phyloP scores from a whole-genome alignment of 2,113 vertebrate species.

The Ahaetulla prasina region DNA sequence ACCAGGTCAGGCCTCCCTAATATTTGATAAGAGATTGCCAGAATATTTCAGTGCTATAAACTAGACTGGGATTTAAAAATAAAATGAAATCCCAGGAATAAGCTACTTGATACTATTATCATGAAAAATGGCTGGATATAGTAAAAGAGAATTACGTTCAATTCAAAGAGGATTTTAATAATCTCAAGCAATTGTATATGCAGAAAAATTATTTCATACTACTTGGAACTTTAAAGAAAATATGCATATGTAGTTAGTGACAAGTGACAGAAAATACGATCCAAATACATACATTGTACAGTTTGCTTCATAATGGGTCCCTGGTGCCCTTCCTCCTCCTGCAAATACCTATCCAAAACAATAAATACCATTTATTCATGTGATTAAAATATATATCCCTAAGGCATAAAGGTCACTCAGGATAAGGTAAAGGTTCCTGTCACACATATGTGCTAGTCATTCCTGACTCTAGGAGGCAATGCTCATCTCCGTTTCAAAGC shows the following conservation, averaged over 20 bases:
- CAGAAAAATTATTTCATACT: background rate
- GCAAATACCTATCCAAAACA: background rate
- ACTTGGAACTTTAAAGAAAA: background rate
- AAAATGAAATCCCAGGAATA: background rate
- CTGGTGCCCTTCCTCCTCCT: background rate
- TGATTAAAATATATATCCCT: background rate
- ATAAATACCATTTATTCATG: background rate
- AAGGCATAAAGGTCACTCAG: background rate
- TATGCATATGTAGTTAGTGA: background rate
- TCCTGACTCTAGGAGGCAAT: too few relatives aligned
- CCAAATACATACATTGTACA: background rate
- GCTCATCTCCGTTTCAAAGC: too few relatives aligned
- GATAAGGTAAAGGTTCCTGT: background rate
- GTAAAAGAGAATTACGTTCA: background rate
- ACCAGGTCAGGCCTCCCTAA: background rate
- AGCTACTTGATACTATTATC: background rate
- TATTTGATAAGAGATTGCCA: background rate
- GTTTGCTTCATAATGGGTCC: background rate
- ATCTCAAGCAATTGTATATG: background rate
- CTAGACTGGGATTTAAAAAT: background rate
- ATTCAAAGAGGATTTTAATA: background rate
- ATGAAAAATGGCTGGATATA: background rate
- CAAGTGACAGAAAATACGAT: background rate
- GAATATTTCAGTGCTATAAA: background rate
- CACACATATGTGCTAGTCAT: too few relatives aligned